These are phyloP conservation scores for Urocynchramus pylzowi DNA, from an alignment of 2,113 vertebrate species.

Conservation along the genomic window DNA sequence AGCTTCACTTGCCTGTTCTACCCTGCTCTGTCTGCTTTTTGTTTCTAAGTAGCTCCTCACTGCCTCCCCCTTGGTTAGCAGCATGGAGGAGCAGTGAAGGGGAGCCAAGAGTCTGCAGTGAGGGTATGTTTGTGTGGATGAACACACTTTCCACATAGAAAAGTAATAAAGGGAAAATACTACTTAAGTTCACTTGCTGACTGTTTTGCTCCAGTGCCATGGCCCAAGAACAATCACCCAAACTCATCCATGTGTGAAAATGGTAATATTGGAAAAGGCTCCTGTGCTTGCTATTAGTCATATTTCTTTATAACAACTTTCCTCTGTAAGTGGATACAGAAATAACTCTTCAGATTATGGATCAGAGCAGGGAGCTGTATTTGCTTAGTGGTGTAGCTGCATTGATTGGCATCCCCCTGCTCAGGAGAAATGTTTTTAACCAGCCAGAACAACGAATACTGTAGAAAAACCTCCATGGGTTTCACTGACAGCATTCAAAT, in stretches of 20 bases:
- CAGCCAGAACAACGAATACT: background rate
- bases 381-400: background rate
- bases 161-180: background rate
- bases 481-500: background rate
- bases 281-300: background rate
- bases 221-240: constrained; percentile 22
- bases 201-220: background rate
- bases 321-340: constrained; percentile 3
- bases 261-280: background rate
- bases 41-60: background rate
- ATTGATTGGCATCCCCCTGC: constrained; percentile 15
- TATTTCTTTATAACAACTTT: constrained; percentile 36
- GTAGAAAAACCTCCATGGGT: background rate
- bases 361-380: background rate
- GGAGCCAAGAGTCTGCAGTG: background rate
- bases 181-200: background rate
- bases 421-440: constrained; percentile 29
- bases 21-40: background rate
- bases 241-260: constrained; percentile 36
- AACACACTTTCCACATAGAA: background rate
- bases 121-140: background rate
- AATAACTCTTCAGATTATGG: constrained; percentile 30
- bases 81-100: background rate
- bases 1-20: background rate
- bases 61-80: background rate